A percentile compares a stretch with the other conserved stretches of the same genome.
Conservation (phyloP, 2,888 invertebrate species). For the Eupithecia tripunctaria region DNA sequence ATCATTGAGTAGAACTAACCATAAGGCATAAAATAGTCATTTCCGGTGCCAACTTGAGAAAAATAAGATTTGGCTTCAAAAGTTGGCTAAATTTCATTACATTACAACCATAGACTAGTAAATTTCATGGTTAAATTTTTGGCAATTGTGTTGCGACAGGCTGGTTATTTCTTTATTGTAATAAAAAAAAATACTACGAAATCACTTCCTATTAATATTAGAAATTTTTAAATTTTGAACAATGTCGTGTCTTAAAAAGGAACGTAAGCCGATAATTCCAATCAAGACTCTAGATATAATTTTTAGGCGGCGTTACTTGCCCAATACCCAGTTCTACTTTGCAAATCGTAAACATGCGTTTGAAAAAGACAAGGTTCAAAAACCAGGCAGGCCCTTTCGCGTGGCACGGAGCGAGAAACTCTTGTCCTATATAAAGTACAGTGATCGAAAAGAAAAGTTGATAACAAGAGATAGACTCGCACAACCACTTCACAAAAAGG, state of each 20-base stretch:
- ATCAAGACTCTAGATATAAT: constrained; percentile 76
- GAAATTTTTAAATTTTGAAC: constrained; percentile 14
- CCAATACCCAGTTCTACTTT: constrained; percentile 78
- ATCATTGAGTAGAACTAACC: too few relatives aligned
- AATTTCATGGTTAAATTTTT: too few relatives aligned
- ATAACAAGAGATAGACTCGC: constrained; percentile 57
- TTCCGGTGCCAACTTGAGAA: too few relatives aligned
- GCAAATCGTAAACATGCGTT: constrained; percentile 71
- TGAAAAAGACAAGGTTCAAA: constrained; percentile 49
- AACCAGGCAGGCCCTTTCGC: constrained; percentile 63
- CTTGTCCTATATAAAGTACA: constrained; percentile 77
- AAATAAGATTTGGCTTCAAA: too few relatives aligned
- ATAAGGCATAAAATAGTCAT: too few relatives aligned
- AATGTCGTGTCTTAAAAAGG: constrained; percentile 61
- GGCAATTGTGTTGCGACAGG: too few relatives aligned
- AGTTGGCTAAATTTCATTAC: too few relatives aligned
- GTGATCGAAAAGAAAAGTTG: constrained; percentile 72
- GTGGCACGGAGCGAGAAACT: constrained; percentile 75
- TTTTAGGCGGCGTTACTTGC: constrained; percentile 76
- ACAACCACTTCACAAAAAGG: constrained; percentile 71
- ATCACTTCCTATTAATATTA: not conserved
- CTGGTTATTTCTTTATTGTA: not conserved
- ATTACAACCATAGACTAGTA: too few relatives aligned
- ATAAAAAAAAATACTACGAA: constrained; percentile 26
- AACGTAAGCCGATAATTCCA: constrained; percentile 74